A percentile compares a stretch with the other conserved stretches of the same genome.
Evolutionary conservation across 64 coral and sea anemone species (phyloP).

Genomic region (Pocillopora damicornis): DNA sequence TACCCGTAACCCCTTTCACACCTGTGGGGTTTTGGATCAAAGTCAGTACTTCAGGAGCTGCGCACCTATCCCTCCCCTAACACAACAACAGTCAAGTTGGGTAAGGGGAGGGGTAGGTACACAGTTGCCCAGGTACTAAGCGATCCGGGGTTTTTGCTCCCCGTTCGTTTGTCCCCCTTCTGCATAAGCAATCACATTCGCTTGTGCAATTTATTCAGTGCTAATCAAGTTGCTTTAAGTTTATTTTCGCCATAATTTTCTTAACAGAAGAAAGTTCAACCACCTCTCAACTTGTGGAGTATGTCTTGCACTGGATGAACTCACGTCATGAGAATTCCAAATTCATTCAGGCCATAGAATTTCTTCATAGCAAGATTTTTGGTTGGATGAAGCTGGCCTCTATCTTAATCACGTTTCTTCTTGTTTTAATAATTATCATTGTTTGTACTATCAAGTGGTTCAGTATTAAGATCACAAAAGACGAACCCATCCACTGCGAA

Average conservation of each 20-base stretch:
- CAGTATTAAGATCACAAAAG: slow-evolving; percentile 62
- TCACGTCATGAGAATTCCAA: slow-evolving; percentile 15
- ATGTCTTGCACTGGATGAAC: slow-evolving; percentile 50
- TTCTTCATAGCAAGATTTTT: slow-evolving; percentile 43
- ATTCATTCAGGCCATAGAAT: slow-evolving; percentile 40
- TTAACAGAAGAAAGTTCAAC: slow-evolving; percentile 13
- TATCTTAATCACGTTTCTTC: slow-evolving; percentile 28
- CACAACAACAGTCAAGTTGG: no score
- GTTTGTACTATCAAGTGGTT: slow-evolving; percentile 78
- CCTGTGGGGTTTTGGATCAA: no score
- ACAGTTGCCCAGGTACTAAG: no score
- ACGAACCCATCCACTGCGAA: slow-evolving; percentile 51
- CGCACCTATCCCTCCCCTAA: no score
- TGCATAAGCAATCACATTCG: no score
- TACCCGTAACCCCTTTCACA: no score
- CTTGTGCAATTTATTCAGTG: no score
- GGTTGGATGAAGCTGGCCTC: slow-evolving; percentile 29
- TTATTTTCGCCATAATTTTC: background rate
- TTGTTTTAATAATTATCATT: slow-evolving; percentile 19
- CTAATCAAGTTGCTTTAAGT: background rate
- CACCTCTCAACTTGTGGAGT: slow-evolving; percentile 48
- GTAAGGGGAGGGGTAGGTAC: no score
- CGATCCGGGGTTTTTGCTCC: no score
- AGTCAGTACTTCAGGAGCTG: no score
- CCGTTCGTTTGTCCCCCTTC: no score